Evolutionary conservation across 2,888 invertebrate species (phyloP).

Genomic region (Chymomyza amoena): DNA sequence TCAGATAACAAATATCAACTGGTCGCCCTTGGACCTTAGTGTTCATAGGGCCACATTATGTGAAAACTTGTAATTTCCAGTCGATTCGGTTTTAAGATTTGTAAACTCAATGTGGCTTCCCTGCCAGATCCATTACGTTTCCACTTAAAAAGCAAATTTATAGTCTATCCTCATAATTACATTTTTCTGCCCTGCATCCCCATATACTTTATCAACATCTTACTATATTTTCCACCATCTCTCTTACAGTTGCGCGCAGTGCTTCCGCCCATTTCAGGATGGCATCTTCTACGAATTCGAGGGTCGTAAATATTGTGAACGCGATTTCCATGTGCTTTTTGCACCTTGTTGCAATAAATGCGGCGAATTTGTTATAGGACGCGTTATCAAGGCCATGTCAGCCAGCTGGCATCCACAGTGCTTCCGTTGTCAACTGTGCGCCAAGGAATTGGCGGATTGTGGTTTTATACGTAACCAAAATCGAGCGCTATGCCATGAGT

Average conservation of each 20-base stretch:
- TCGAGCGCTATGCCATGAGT: conserved; percentile 94
- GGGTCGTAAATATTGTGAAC: conserved; percentile 99
- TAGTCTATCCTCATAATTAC: too few relatives aligned
- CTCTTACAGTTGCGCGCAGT: conserved; percentile 93
- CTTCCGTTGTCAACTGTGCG: conserved; percentile 97
- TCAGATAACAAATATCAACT: too few relatives aligned
- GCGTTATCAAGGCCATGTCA: conserved; percentile 99
- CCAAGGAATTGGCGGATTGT: conserved; percentile 93
- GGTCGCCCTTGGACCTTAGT: too few relatives aligned
- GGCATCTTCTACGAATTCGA: conserved; percentile 99
- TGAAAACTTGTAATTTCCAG: too few relatives aligned
- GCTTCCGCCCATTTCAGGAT: conserved; percentile 98
- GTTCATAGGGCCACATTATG: too few relatives aligned
- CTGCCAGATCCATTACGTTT: background rate
- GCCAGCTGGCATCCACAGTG: conserved; percentile 99
- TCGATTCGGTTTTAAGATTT: too few relatives aligned
- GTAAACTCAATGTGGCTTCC: too few relatives aligned
- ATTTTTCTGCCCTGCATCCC: background rate
- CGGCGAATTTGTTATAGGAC: conserved; percentile 97
- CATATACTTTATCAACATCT: background rate
- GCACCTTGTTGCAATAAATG: conserved; percentile 95
- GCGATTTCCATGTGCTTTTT: conserved; percentile 98
- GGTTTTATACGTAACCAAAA: conserved; percentile 96
- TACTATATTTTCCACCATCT: background rate
- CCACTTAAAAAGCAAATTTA: too few relatives aligned